Base-by-base conservation (phyloP, 1,140 invertebrate species). In the Arion vulgaris region DNA sequence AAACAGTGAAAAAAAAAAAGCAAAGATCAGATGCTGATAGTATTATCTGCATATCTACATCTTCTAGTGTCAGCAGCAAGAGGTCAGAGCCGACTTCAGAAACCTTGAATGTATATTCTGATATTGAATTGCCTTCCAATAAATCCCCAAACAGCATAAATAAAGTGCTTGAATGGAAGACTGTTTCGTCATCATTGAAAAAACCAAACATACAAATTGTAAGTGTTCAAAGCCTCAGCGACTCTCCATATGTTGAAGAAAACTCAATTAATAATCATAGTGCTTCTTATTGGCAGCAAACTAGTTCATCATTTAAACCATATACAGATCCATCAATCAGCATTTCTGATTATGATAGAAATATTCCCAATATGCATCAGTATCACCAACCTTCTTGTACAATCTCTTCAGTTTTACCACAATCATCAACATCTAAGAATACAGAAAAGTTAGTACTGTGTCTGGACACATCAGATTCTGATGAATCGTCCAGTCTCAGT, bases 141-240 rank as follows among this genome's bases (percentile, higher is more conserved):
- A 32, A 66, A 66, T n/a, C 62, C 9, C 62, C 62, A 32, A 28
- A 66, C 62, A 66, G 62, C 28, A 32, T 66, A 5, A n/a, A 66
- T 23, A 66, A 66, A 17, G 62, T 66, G 62, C 62, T 66, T 66
- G 62, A 66, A 32, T 66, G 62, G 62, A n/a, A 66, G 62, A 32
- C 2, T 7, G 1, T 4, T 66, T 66, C 62, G 0, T 32, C 28
- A 32, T 7, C 5, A 7, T n/a, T 9, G 1, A 32, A 34, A 5
- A 4, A n/a, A 32, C 5, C 17, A 34, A 5, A 32, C 28, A 66
- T 66, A 66, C 17, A 66, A 66, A 66, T 66, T 66, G 62, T 66
- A 34, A 7, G 28, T 66, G 62, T 66, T 32, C 62, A 66, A 32
- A 66, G 62, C 62, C 62, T 66, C 5, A 66, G 62, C 32, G 62